Evolutionary conservation across 2,888 invertebrate species (phyloP).

Genomic region (Uropetala carovei): DNA sequence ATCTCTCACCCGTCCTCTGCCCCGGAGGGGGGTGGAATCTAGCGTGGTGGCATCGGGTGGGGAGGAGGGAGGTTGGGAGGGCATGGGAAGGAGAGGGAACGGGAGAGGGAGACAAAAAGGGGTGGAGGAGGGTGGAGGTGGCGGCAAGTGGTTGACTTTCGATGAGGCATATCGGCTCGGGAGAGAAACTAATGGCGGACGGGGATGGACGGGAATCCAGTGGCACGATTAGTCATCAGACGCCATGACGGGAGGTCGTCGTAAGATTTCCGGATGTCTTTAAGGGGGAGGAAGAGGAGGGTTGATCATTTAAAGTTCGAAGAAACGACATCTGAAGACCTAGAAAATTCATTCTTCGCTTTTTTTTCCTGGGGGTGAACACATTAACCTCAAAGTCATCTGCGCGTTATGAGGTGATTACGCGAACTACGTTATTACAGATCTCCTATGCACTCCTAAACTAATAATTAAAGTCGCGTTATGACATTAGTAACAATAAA

Average conservation of each 20-base stretch:
- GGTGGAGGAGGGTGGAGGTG: not conserved
- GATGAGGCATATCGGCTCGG: not conserved
- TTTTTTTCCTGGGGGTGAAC: not conserved
- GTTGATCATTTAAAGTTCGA: not conserved
- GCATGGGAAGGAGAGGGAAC: not conserved
- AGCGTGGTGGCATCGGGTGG: too few relatives aligned
- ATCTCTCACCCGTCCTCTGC: not conserved
- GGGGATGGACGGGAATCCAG: not conserved
- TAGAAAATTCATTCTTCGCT: not conserved
- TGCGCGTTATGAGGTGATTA: too few relatives aligned
- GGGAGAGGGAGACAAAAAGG: not conserved
- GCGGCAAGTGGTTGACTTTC: not conserved
- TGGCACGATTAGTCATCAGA: slow-evolving; percentile 51
- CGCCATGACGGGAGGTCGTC: slow-evolving; percentile 33
- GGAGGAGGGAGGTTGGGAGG: not conserved
- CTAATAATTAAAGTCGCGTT: too few relatives aligned
- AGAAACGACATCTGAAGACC: not conserved
- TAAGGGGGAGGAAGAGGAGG: not conserved
- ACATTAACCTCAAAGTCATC: too few relatives aligned
- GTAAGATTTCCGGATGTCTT: slow-evolving; percentile 28
- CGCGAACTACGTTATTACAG: too few relatives aligned
- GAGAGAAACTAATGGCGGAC: not conserved
- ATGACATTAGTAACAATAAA: too few relatives aligned
- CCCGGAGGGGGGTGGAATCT: not conserved
- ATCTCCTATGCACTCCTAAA: too few relatives aligned